Base-by-base conservation (phyloP, 2,888 invertebrate species). In the Clunio marinus region DNA sequence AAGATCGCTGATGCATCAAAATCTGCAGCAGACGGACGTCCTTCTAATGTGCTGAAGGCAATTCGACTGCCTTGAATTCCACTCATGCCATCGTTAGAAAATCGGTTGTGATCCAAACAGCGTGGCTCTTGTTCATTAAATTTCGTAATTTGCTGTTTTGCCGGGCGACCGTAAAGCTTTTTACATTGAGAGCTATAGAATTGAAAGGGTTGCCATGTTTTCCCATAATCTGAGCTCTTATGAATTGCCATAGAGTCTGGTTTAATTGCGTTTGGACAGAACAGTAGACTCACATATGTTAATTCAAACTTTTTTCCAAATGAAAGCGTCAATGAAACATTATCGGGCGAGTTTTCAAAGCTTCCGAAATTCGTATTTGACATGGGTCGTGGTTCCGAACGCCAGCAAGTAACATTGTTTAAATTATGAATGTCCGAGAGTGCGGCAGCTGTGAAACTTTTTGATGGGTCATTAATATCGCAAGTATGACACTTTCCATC, bases 81-180 rank as follows among this genome's bases (percentile, higher is more conserved):
- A 46, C 80, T 76, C 1, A 82, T 78, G 0, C 84, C 83, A 70
- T 84, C 86, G 63, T 88, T 88, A n/a, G 85, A 85, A 75, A 88
- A 83, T 5, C 90, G 81, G 74, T 91, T 91, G 69, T 91, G 89
- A 76, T 97, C 96, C 0, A 94, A 93, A 79, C 98, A 99, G 27
- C 96, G 82, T 0, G 98, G 96, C 77, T 98, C 98, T 78, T 99
- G 98, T 77, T 99, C 98, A 80, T 98, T 98, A 57, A 93, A 89
- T 74, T 93, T 91, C 13, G 93, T 93, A 69, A 98, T 95, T 0
- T 88, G 88, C 0, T 90, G 93, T 68, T 92, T 85, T 74, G 93
- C 92, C 1, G 91, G 88, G 58, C 93, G 83, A 1, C 91, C 92
- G 80, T 96, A 99, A 70, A 96, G 91, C 70, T 91, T 85, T 57